A percentile compares a stretch with the other conserved stretches of the same genome.
Conservation (phyloP, 2,797 vertebrate genomes). For the Eutrigla gurnardus region DNA sequence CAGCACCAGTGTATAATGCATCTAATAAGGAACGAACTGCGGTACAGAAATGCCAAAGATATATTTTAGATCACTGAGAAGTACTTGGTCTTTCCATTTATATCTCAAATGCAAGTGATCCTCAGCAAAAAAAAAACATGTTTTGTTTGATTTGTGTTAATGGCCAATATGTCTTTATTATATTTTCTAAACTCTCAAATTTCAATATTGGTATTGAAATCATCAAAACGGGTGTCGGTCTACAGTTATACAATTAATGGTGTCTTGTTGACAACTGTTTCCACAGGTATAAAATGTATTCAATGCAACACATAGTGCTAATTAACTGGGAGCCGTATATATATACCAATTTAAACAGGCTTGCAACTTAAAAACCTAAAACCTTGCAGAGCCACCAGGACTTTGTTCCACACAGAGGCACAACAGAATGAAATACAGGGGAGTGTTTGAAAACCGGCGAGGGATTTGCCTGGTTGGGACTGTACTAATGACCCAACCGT, state of each 20-base stretch:
- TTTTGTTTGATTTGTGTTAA: background rate
- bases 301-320: conserved; percentile 28
- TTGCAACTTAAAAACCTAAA: conserved; percentile 53
- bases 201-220: conserved; percentile 2
- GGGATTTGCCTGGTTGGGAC: conserved; percentile 60
- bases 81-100: background rate
- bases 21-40: background rate
- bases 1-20: background rate
- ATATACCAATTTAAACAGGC: conserved; percentile 52
- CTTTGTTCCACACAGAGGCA: conserved; percentile 71
- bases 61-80: background rate
- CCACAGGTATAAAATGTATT: conserved; percentile 43
- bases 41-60: background rate
- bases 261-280: conserved; percentile 16
- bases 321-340: conserved; percentile 33
- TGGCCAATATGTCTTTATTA: background rate
- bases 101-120: background rate
- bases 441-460: conserved; percentile 49
- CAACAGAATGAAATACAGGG: conserved; percentile 62
- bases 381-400: conserved; percentile 49
- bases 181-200: conserved; percentile 4
- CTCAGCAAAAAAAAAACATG: background rate
- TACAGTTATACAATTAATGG: background rate
- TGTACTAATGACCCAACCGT: conserved; percentile 63
- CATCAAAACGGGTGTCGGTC: background rate